Percentiles rank a stretch among this genome's conserved stretches.
phyloP scores from a whole-genome alignment of 2,888 invertebrate species.

The Cheilosia vernalis region DNA sequence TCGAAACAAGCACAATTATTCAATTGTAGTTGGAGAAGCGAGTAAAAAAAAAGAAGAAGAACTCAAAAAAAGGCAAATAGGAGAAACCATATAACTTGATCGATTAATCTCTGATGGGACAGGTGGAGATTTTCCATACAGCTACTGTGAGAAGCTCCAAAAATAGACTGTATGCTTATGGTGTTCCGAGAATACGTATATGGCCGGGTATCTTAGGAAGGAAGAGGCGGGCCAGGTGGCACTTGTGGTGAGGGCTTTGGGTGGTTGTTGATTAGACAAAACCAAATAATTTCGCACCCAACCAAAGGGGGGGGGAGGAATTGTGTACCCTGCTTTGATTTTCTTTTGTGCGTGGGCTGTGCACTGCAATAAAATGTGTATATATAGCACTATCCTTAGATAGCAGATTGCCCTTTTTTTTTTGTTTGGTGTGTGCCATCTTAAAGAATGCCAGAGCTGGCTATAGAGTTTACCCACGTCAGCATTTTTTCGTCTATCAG shows the following conservation, averaged over 20 bases:
- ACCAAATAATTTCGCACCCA: constrained; percentile 71
- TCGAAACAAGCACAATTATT: background rate
- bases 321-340: constrained; percentile 16
- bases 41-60: too few relatives aligned
- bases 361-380: constrained; percentile 10
- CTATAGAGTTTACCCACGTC: constrained; percentile 48
- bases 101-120: constrained; percentile 66
- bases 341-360: constrained; percentile 38
- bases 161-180: constrained; percentile 34
- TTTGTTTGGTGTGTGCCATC: constrained; percentile 10
- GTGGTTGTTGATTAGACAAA: constrained; percentile 67
- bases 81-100: constrained; percentile 43
- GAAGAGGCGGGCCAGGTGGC: background rate
- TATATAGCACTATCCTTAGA: constrained; percentile 27
- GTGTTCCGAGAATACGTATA: background rate
- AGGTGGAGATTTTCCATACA: constrained; percentile 15
- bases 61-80: background rate
- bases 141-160: constrained; percentile 40
- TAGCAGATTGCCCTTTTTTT: constrained; percentile 30
- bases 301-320: constrained; percentile 1
- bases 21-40: background rate
- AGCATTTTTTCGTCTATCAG: constrained; percentile 25
- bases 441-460: constrained; percentile 27
- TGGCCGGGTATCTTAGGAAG: constrained; percentile 6
- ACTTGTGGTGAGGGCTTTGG: constrained; percentile 42